Base-by-base conservation (phyloP, 2,888 invertebrate genomes). In the Crematogaster levior region DNA sequence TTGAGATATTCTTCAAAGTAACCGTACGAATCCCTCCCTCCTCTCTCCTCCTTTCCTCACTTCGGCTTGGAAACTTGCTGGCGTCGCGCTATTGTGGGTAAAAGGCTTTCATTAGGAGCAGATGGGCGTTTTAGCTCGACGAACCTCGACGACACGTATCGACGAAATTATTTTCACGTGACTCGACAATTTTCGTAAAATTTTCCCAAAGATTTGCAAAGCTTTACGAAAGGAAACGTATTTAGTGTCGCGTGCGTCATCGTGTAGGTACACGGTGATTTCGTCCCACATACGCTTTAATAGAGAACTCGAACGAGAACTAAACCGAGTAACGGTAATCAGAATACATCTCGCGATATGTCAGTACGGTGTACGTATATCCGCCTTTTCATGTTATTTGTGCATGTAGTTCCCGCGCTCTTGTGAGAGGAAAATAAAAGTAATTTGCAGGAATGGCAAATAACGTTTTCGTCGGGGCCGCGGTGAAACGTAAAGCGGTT, bases 1-100 rank as follows among this genome's bases (percentile, higher is more conserved):
- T 60, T 66, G 83, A 86, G 89, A 90, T 90, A 90, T 90, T 85
- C 90, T 89, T 88, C 90, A 86, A 88, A 86, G 88, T 89, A 90
- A 89, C 90, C 85, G 86, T 90, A 90, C 90, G 88, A 90, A 90
- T 90, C 84, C 85, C 88, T 6, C 21, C 5, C 34, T 12, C 34
- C 34, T 2, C 15, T 1, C 84, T 86, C 18, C 24, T 5, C 51
- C 24, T 37, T 10, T 3, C 7, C 27, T 0, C 34, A 3, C 34
- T 34, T 34, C 34, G 34, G 18, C 40, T 56, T 46, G 21, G 84
- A 63, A 89, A 89, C 65, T 85, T 86, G 65, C 65, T 61, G 30
- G 85, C 86, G 88, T 89, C 89, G 84, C 88, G 81, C 84, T 82
- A 66, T 72, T 87, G 72, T 86, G 84, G 51, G 37, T 84, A 85